Evolutionary conservation across 2,797 vertebrate species (phyloP), one percentile per base, ranked within the genome.

Genomic region (Coilia nasus): DNA sequence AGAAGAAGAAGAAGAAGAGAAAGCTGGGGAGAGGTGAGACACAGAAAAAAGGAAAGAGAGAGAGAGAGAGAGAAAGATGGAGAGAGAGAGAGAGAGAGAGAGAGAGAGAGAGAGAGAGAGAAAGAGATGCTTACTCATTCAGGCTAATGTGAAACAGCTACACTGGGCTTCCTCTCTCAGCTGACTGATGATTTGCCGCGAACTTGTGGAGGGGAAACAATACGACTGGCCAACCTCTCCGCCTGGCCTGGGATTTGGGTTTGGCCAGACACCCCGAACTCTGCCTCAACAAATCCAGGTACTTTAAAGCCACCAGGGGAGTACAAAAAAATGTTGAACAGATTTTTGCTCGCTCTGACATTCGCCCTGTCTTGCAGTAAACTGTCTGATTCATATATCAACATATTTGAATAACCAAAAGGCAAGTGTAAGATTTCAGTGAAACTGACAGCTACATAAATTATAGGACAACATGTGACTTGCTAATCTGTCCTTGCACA

Each of bases 221-320:
- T 78, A 9, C 9, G 35, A 17, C 71, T 41, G 19, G 71, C 71
- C 35, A 44, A 44, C 17, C 50, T 54, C 50, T 54, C 50, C 50
- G 14, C 50, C 50, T 44, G 71, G 35, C 35, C 35, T 41, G 35
- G 71, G 71, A 19, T 31, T 10, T 19, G 17, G 19, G 41, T 44
- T 78, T 78, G 71, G 71, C 71, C 71, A 78, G 71, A 78, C 71
- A 44, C 17, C 21, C 71, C 44, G 71, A 41, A 41, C 71, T 44
- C 71, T 10, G 35, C 71, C 9, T 75, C 28, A 75, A 75, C 67
- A 75, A 21, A 44, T 78, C 31, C 71, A 78, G 71, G 31, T 78
- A 78, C 71, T 41, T 44, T 19, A 78, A 78, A 41, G 17, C 17
- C 71, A 78, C 44, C 71, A 21, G 5, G 71, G 71, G 71, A 78